Conservation (phyloP, 2,888 invertebrate species). For the Cancer borealis region DNA sequence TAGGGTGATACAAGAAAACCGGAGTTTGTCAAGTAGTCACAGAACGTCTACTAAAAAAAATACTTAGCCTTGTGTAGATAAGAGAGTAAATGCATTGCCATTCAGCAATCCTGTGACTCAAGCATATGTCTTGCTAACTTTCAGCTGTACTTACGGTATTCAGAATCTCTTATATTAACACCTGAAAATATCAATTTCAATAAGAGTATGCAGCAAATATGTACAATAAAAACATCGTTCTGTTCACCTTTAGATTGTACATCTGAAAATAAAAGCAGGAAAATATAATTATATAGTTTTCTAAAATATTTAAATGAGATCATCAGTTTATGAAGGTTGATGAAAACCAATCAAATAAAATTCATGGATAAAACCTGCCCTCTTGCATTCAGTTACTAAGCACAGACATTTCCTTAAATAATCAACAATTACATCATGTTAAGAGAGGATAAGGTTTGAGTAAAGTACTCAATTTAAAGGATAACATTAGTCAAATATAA, state of each 20-base stretch:
- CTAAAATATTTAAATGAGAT: neutral
- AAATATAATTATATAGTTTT: neutral
- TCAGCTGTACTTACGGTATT: conserved; percentile 31
- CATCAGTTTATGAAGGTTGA: neutral
- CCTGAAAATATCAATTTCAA: conserved; percentile 8
- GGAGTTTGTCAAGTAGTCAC: neutral
- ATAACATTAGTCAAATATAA: no score
- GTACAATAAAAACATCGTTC: neutral
- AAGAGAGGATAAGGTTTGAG: no score
- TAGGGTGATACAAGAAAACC: neutral
- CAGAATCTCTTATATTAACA: conserved; percentile 37
- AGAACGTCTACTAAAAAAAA: neutral
- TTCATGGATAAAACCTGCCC: neutral
- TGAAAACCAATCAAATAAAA: neutral
- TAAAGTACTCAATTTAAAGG: no score
- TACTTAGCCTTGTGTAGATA: conserved; percentile 26
- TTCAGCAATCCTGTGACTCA: conserved; percentile 38
- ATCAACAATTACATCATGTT: neutral
- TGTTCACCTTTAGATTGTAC: neutral
- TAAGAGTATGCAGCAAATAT: neutral
- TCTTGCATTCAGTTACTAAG: neutral
- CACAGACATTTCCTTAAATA: neutral
- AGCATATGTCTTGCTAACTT: conserved; percentile 15
- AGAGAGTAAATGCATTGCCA: conserved; percentile 9
- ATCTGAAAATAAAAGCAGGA: neutral